phyloP scores from a whole-genome alignment of 2,797 vertebrate genomes.

The Melanotaenia pygmaea region DNA sequence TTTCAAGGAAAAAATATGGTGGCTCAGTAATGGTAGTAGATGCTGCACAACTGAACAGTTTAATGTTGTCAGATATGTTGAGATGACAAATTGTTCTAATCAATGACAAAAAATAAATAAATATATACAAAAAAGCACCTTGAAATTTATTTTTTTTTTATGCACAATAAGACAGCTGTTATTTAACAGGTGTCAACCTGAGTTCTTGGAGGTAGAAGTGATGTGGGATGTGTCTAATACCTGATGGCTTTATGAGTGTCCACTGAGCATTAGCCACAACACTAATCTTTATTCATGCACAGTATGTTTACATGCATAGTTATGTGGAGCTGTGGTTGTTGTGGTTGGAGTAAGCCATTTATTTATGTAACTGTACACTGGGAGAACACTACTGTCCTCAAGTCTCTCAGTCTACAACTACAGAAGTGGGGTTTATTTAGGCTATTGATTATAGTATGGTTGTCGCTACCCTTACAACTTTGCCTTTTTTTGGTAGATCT shows the following conservation, averaged over 20 bases:
- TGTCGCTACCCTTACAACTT: neutral
- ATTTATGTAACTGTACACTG: neutral
- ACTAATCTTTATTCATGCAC: too few species aligned
- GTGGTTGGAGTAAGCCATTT: neutral
- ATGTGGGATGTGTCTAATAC: too few species aligned
- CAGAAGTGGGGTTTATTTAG: neutral
- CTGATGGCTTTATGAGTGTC: too few species aligned
- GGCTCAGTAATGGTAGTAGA: neutral
- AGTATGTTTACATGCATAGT: neutral
- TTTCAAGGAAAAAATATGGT: neutral
- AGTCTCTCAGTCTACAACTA: neutral
- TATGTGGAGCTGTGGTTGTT: neutral
- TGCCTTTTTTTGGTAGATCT: neutral
- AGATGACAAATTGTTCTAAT: neutral
- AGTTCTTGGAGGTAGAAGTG: too few species aligned
- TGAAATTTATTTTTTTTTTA: neutral
- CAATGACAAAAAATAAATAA: neutral
- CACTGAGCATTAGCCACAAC: too few species aligned
- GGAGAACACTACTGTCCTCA: neutral
- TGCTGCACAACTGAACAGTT: neutral
- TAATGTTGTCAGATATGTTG: neutral
- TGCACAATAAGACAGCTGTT: neutral
- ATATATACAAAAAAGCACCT: neutral
- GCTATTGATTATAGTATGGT: neutral
- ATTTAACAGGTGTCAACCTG: too few species aligned